Percentiles rank a stretch among this genome's conserved stretches.
Conservation (phyloP, 2,888 invertebrate species). For the Zaprionus lineosus region DNA sequence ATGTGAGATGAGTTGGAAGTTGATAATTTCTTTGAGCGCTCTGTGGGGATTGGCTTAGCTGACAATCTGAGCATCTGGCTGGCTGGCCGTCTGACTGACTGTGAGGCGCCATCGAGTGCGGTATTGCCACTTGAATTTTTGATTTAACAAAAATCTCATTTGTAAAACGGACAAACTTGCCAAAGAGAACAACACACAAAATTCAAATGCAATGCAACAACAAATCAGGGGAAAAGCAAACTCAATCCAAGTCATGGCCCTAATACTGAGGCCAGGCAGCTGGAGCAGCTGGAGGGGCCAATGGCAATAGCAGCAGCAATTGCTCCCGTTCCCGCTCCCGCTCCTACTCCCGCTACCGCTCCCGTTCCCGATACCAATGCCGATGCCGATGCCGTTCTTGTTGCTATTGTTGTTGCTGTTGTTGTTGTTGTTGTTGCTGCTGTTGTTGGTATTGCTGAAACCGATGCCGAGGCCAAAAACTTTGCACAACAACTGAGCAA, state of each 20-base stretch:
- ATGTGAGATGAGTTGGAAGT: slow-evolving; percentile 48
- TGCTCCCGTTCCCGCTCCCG: not conserved
- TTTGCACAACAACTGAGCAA: slow-evolving; percentile 68
- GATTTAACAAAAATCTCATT: slow-evolving; percentile 74
- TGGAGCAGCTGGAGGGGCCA: not conserved
- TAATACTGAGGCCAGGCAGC: too few relatives aligned
- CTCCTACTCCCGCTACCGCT: slow-evolving; percentile 4
- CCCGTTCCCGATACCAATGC: slow-evolving; percentile 3
- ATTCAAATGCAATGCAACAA: slow-evolving; percentile 44
- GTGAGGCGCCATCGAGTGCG: slow-evolving; percentile 72
- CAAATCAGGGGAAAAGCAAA: slow-evolving; percentile 27
- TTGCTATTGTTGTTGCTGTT: not conserved
- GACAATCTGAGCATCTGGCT: not conserved
- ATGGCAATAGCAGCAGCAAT: slow-evolving; percentile 1
- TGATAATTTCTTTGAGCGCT: slow-evolving; percentile 63
- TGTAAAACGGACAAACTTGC: slow-evolving; percentile 61
- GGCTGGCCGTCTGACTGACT: slow-evolving; percentile 24
- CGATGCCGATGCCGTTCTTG: not conserved
- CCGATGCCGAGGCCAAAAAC: slow-evolving; percentile 36
- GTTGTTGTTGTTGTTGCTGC: slow-evolving; percentile 11
- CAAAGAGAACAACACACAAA: slow-evolving; percentile 25
- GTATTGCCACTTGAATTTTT: slow-evolving; percentile 75
- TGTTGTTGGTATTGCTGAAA: slow-evolving; percentile 7
- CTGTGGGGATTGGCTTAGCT: slow-evolving; percentile 5
- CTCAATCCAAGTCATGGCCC: not conserved